These are phyloP conservation scores for Synergus itoensis DNA, from an alignment of 2,888 invertebrate species.

Conservation along the genomic window DNA sequence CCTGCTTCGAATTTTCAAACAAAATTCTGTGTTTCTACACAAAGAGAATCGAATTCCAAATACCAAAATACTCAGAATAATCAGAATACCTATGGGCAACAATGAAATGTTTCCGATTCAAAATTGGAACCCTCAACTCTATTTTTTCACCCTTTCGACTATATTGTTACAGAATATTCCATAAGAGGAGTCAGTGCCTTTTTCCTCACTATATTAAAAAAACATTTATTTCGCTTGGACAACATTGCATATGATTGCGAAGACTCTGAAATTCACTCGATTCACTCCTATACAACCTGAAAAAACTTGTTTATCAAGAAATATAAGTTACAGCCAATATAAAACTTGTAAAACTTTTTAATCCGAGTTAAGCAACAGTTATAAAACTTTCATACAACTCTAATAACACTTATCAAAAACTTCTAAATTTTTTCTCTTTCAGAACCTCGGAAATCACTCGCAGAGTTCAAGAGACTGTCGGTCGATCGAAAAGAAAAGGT, in stretches of 20 bases:
- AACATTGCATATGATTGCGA: background rate
- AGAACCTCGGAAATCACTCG: constrained; percentile 14
- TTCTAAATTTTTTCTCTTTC: constrained; percentile 17
- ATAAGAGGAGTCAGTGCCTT: too few relatives aligned
- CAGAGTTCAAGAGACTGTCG: constrained; percentile 1
- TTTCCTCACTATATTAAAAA: background rate
- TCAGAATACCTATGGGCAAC: background rate
- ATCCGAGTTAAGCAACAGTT: constrained; percentile 20
- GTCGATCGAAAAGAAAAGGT: background rate
- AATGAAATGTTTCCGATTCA: background rate
- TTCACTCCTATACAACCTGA: too few relatives aligned
- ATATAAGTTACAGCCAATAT: background rate
- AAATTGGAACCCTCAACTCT: background rate
- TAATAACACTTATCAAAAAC: constrained; percentile 35
- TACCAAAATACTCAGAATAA: background rate
- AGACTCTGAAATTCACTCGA: too few relatives aligned
- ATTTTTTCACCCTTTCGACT: too few relatives aligned
- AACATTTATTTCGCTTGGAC: background rate
- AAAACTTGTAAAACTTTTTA: background rate
- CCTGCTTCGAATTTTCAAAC: too few relatives aligned
- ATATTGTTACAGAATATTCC: too few relatives aligned
- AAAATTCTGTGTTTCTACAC: background rate
- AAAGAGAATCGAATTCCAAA: background rate
- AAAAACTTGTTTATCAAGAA: background rate
- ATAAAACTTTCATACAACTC: constrained; percentile 15